A percentile compares a stretch with the other conserved stretches of the same genome.
Conservation (phyloP, 2,797 vertebrate genomes). For the Characodon lateralis region DNA sequence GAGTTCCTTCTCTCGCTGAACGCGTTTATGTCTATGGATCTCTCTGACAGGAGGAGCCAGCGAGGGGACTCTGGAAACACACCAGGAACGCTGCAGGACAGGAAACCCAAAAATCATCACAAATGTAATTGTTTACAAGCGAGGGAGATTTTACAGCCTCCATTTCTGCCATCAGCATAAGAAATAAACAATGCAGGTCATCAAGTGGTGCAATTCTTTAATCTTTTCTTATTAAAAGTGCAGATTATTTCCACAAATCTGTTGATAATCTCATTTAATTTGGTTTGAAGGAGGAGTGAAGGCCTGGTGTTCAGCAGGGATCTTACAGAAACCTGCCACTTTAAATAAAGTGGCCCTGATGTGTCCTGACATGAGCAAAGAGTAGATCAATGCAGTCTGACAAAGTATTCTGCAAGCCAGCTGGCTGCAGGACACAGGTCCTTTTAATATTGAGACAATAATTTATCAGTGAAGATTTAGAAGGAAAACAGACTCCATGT, state of each 20-base stretch:
- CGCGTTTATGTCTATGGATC: constrained; percentile 76
- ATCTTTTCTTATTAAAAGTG: constrained; percentile 39
- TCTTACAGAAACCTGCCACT: constrained; percentile 9
- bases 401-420: constrained; percentile 52
- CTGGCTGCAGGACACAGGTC: not conserved
- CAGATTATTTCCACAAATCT: constrained; percentile 31
- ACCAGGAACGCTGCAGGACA: constrained; percentile 83
- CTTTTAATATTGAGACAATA: not conserved
- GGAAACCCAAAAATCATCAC: constrained; percentile 14
- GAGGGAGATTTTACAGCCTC: not conserved
- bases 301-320: constrained; percentile 30
- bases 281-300: constrained; percentile 15
- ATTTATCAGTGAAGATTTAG: not conserved
- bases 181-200: constrained; percentile 28
- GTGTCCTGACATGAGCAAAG: constrained; percentile 51
- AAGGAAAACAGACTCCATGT: too few relatives aligned
- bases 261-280: constrained; percentile 48
- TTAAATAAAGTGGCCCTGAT: constrained; percentile 58
- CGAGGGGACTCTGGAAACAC: constrained; percentile 89
- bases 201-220: constrained; percentile 15
- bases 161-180: constrained; percentile 16
- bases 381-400: constrained; percentile 67
- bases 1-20: constrained; percentile 80
- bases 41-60: constrained; percentile 87
- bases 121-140: not conserved